Base-by-base conservation (phyloP, 2,797 vertebrate genomes). In the Syncerus caffer region DNA sequence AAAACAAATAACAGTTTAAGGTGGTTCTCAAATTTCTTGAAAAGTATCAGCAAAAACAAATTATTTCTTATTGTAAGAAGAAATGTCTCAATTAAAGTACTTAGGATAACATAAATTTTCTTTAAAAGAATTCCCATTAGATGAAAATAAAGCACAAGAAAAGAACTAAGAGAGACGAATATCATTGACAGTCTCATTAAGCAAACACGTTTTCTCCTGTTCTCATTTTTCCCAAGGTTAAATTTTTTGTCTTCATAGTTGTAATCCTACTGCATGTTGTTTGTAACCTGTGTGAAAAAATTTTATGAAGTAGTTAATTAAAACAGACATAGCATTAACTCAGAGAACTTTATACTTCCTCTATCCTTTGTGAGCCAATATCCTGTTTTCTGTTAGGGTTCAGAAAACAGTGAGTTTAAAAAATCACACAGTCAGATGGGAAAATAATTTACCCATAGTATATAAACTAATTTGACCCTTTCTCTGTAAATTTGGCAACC, bases 361-460 rank as follows among this genome's bases (percentile, higher is more conserved):
- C 58, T 95, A 71, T 15, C 27, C 12, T 80, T 94, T 87, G 86
- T 71, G 11, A 94, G 45, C 4, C 76, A 93, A 62, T 51, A 34
- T 87, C 85, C 62, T 95, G 74, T 60, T 96, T 97, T 95, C 86
- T 96, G 53, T 93, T 94, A 95, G 38, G 15, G 9, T 97, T 88
- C 60, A 85, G 31, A 95, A 95, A 97, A 58, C 78, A 95, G n/a
- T 91, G 50, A 88, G 34, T 96, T 83, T 60, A 85, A 97, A 91
- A 96, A 82, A 89, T 93, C 58, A 87, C 86, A 53, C 7, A 85
- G 45, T 89, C 74, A 82, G 67, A 96, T 89, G 84, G 78, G 91
- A 85, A 96, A 98, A 96, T 96, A 97, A 97, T 96, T 97, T 97
- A 93, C n/a, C 4, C 60, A 90, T 51, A 57, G 12, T 85, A 42